Evolutionary conservation across 2,113 vertebrate species (phyloP).

Genomic region (Alexandromys fortis): DNA sequence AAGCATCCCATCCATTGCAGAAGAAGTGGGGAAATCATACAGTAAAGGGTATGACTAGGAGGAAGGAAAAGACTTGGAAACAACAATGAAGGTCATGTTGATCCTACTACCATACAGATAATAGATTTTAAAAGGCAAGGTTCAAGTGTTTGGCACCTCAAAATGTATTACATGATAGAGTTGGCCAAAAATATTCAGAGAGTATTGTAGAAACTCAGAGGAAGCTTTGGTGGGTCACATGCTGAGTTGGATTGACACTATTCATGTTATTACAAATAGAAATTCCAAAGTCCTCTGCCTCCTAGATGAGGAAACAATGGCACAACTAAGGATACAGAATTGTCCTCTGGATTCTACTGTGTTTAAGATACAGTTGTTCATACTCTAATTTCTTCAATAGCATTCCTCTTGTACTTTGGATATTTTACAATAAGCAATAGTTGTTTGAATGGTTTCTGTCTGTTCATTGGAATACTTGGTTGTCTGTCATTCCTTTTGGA

Average conservation of each 20-base stretch:
- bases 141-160: neutral
- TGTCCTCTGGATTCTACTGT: neutral
- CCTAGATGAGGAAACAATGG: neutral
- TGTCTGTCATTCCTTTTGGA: neutral
- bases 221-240: neutral
- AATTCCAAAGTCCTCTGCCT: neutral
- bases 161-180: constrained; percentile 14
- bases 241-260: neutral
- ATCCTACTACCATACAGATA: neutral
- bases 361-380: neutral
- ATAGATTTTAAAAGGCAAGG: neutral
- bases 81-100: neutral
- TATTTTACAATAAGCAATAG: neutral
- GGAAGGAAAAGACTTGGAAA: neutral
- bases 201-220: neutral
- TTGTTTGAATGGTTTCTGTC: neutral
- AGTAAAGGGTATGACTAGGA: neutral
- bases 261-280: neutral
- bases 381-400: neutral
- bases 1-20: neutral
- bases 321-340: neutral
- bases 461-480: neutral
- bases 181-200: neutral
- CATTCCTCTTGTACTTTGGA: neutral
- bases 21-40: neutral